These are phyloP conservation scores for Choreutis nemorana DNA, from an alignment of 2,888 invertebrate genomes.

Conservation along the genomic window DNA sequence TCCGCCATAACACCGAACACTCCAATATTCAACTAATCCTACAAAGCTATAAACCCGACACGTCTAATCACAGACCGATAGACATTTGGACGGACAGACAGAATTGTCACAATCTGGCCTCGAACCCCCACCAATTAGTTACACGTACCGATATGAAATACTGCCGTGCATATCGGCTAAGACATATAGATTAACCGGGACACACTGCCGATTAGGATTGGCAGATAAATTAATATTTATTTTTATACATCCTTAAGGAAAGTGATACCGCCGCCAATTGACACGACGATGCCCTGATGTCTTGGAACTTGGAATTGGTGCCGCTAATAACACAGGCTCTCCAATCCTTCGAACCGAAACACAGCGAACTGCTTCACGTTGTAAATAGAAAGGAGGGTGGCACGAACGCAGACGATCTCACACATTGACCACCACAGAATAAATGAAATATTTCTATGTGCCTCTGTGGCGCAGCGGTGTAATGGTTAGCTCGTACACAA, in stretches of 20 bases:
- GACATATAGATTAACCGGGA: constrained; percentile 45
- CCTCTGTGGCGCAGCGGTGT: too few relatives aligned
- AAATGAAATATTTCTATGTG: too few relatives aligned
- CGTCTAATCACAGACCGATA: constrained; percentile 1
- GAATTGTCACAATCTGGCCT: constrained; percentile 35
- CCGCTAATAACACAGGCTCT: too few relatives aligned
- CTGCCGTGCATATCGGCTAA: constrained; percentile 46
- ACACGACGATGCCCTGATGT: too few relatives aligned
- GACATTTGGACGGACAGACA: constrained; percentile 31
- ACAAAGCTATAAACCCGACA: background rate
- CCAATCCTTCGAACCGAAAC: too few relatives aligned
- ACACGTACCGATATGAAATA: constrained; percentile 54
- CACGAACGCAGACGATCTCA: too few relatives aligned
- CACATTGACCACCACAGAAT: too few relatives aligned
- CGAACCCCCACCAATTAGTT: constrained; percentile 44
- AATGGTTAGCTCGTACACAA: too few relatives aligned
- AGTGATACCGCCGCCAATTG: constrained; percentile 1
- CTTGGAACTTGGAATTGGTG: too few relatives aligned
- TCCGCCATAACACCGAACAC: background rate
- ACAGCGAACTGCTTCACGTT: too few relatives aligned
- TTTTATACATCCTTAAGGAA: background rate
- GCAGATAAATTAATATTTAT: background rate
- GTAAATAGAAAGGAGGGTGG: too few relatives aligned
- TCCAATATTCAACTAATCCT: constrained; percentile 1
- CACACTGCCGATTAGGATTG: constrained; percentile 22